These are phyloP conservation scores for Rhynchonycteris naso DNA, from an alignment of 2,797 vertebrate genomes.

Conservation along the genomic window DNA sequence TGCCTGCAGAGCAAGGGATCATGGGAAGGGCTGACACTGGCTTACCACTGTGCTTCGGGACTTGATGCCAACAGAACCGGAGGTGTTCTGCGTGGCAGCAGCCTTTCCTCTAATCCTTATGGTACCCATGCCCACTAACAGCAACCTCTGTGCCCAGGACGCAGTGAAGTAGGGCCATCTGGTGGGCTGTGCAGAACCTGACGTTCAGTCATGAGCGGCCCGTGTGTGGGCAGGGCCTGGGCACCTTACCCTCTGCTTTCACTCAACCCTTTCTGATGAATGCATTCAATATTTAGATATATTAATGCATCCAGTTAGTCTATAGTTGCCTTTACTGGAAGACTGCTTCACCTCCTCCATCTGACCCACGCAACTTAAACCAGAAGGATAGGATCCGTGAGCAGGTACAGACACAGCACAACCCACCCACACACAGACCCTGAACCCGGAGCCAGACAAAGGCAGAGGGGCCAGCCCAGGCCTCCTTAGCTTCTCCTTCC, in stretches of 20 bases:
- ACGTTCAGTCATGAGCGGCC: no score
- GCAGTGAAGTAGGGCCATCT: no score
- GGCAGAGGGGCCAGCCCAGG: not conserved
- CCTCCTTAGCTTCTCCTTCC: not conserved
- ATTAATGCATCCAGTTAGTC: not conserved
- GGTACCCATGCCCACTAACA: no score
- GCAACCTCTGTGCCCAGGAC: not conserved
- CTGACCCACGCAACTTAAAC: not conserved
- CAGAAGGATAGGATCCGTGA: not conserved
- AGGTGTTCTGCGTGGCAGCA: accelerated
- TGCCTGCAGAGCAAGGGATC: not conserved
- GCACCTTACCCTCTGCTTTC: no score
- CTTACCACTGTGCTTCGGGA: accelerated
- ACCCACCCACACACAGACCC: not conserved
- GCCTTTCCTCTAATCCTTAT: accelerated
- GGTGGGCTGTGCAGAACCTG: no score
- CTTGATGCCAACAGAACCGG: not conserved
- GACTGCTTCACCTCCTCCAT: not conserved
- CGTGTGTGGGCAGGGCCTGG: not conserved
- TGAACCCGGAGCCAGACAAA: not conserved
- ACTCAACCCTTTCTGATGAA: not conserved
- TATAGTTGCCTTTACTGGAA: not conserved
- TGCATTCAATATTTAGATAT: not conserved
- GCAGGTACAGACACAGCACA: no score
- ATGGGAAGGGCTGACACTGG: not conserved